Base-by-base conservation (phyloP, 2,888 invertebrate species). In the Abrostola tripartita region DNA sequence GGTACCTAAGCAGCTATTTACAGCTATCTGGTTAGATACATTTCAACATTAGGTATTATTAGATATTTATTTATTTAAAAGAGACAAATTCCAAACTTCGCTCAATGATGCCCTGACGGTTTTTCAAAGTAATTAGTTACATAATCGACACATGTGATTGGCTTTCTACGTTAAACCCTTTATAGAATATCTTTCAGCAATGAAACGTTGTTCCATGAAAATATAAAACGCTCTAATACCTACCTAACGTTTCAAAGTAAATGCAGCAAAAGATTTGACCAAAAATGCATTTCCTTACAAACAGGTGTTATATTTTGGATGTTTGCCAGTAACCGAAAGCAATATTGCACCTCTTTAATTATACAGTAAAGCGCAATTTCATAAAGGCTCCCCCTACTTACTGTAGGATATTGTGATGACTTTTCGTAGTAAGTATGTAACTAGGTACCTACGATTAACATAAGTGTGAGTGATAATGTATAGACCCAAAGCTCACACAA, bases 261-360 rank as follows among this genome's bases (percentile, higher is more conserved):
- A 65, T 52, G 49, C 42, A 49, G 37, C 44, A 38, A 61, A 74
- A 65, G 65, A 76, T 67, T 71, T 61, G 52, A 74, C 70, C 74
- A 60, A 57, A 68, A 69, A 69, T 76, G 76, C 72, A 74, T 76
- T 81, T 68, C 68, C 72, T 76, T 64, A 53, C 60, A 52, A 55
- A 64, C 81, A 81, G 79, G 80, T 81, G 81, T 76, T 68, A 66
- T 68, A 54, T 69, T 70, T 70, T 84, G 85, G 83, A 79, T 61
- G 68, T 62, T 66, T 71, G 83, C 84, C 82, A 84, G 73, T 61
- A 65, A 68, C 73, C 68, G 74, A 76, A 75, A 81, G 81, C 76
- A 82, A 83, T 84, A 81, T 81, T 78, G 70, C 79, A 80, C 81
- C 80, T 80, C 77, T 74, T 74, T 81, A 83, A 81, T 82, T 81